Base-by-base conservation (phyloP, 1,140 invertebrate genomes). In the Bombus balteatus region DNA sequence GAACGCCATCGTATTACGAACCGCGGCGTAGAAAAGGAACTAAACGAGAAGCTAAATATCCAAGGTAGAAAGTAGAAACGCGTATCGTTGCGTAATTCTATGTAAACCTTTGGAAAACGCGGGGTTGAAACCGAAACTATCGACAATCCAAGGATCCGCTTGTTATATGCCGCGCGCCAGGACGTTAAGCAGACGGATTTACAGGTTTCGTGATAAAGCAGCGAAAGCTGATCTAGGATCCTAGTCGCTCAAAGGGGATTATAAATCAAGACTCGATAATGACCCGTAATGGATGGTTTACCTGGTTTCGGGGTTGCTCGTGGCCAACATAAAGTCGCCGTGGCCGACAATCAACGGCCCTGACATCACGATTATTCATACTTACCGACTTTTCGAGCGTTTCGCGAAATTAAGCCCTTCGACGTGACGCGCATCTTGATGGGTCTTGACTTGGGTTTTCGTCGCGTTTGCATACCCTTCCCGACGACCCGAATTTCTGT, bases 231-330 rank as follows among this genome's bases (percentile, higher is more conserved):
- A 78, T 83, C 75, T 28, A 34, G 62, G 65, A 89, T 79, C 76
- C 85, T 72, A 59, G 59, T 43, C 25, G 73, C 68, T 84, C 85
- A 53, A 37, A 81, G 78, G 53, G 84, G 85, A 91, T 92, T 88
- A 89, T 92, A 90, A 91, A 92, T 92, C 88, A 88, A 86, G 78
- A 87, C 81, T 91, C 85, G 89, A 92, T 92, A 92, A 92, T 92
- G 89, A 92, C 90, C 86, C 78, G 77, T 90, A 91, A 92, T 92
- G 78, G 87, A 90, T 88, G 88, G 88, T 87, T 85, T 83, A 28
- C 72, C 73, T 65, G 57, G 47, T 65, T 88, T 84, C 59, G 4
- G 73, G 41, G 32, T 53, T 66, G 39, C 71, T 32, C 73, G 65
- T 53, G 62, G 85, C 71, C 83, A 83, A 82, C 75, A 41, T 71